phyloP scores from a whole-genome alignment of 2,113 vertebrate species.

The Phocoena phocoena region DNA sequence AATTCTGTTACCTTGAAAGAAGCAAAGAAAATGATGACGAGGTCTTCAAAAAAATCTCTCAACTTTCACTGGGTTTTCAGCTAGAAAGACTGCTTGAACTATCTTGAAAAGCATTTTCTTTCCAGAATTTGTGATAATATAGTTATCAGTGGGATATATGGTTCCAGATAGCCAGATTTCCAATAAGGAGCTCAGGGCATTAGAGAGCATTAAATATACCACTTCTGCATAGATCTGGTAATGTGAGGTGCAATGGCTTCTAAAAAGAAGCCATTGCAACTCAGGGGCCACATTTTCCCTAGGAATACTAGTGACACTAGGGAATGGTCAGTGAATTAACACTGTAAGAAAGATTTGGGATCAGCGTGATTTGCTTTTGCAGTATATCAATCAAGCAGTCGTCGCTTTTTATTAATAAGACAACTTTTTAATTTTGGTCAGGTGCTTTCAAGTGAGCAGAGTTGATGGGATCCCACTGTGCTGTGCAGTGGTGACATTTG shows the following conservation, averaged over 20 bases:
- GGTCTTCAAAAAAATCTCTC: background rate
- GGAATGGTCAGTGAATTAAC: background rate
- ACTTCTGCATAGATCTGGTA: background rate
- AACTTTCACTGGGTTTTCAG: background rate
- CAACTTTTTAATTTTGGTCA: background rate
- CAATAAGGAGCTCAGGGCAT: background rate
- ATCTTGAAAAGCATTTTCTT: background rate
- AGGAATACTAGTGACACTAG: background rate
- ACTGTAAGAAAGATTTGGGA: background rate
- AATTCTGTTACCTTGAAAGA: background rate
- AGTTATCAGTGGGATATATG: background rate
- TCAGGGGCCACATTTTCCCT: background rate
- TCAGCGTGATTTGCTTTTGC: background rate
- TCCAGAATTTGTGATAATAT: background rate
- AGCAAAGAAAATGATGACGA: constrained; percentile 5
- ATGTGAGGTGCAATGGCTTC: background rate
- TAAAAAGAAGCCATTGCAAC: background rate
- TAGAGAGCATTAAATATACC: background rate
- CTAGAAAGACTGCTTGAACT: background rate
- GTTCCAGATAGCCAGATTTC: background rate
- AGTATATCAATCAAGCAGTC: background rate
- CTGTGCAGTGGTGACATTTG: background rate
- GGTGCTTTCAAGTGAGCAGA: background rate
- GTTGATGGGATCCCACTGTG: background rate
- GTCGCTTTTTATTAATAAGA: background rate